Evolutionary conservation across 2,888 invertebrate genomes (phyloP), one percentile per base, ranked within the genome.

Genomic region (Nymphalis polychloros): DNA sequence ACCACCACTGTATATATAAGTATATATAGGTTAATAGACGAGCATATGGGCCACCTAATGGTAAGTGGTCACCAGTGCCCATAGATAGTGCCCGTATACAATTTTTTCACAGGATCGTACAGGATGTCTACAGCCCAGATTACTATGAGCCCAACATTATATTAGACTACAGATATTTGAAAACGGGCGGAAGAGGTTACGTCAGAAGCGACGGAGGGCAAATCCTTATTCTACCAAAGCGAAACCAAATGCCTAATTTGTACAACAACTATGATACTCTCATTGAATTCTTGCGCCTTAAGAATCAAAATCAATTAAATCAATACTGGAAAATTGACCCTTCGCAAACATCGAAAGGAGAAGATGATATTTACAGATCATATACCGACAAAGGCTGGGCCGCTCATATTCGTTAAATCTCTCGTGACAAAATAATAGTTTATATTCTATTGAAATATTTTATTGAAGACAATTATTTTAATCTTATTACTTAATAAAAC

Each of bases 91-190:
- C n/a, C n/a, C n/a, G n/a, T n/a, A n/a, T n/a, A n/a, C n/a, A n/a
- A n/a, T n/a, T 13, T 60, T 48, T 55, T 3, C 27, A 50, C 79
- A 90, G 90, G 71, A 87, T 91, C 65, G 84, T 90, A 48, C 78
- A 80, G 47, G 81, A 84, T 48, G 82, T 84, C 16, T 87, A 81
- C 76, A 87, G 85, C 59, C 91, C 91, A 0, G 87, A 86, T 70
- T 91, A 86, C 77, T 79, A 81, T 67, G 86, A 90, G 71, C 90
- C 89, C 2, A 84, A 83, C 10, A 82, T 85, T 79, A 76, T 87
- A 49, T 75, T 92, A 20, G 91, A 92, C 83, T 92, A 89, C 76
- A 81, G 91, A 64, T 90, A 89, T 78, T 70, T 88, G 60, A 89
- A 88, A 75, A 82, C 87, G 0, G 90, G 89, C 0, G 90, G 90